Evolutionary conservation across 2,797 vertebrate species (phyloP).

Genomic region (Staurois parvus): DNA sequence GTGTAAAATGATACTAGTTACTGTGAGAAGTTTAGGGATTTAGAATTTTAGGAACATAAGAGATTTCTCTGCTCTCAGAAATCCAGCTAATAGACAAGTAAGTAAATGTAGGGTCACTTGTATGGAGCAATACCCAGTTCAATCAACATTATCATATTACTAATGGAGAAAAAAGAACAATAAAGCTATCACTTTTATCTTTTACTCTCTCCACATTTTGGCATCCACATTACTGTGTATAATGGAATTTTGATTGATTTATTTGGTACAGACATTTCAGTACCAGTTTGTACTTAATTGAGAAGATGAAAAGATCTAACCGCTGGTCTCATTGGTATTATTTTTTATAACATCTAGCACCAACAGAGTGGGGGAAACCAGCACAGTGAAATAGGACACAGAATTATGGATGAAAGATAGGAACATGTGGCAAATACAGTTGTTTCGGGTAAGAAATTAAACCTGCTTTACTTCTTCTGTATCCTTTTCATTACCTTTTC

Average conservation of each 20-base stretch:
- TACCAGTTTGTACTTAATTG: background rate
- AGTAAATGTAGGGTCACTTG: background rate
- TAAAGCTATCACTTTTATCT: background rate
- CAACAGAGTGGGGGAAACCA: background rate
- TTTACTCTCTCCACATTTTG: background rate
- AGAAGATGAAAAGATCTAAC: slow-evolving; percentile 13
- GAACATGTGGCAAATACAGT: background rate
- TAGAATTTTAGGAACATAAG: too few relatives aligned
- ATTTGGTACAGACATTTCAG: background rate
- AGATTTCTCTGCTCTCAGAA: background rate
- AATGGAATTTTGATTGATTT: slow-evolving; percentile 21
- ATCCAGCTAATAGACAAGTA: background rate
- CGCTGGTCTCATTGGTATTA: background rate
- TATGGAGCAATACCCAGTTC: background rate
- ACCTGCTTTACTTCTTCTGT: background rate
- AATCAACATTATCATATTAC: background rate
- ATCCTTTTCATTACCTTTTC: background rate
- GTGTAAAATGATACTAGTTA: too few relatives aligned
- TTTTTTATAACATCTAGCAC: background rate
- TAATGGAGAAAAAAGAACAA: background rate
- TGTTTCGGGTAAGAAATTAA: background rate
- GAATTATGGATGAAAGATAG: background rate
- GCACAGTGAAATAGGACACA: slow-evolving; percentile 20
- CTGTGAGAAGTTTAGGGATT: too few relatives aligned
- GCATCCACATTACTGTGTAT: background rate